phyloP scores from a whole-genome alignment of 2,113 vertebrate species.

The Meles meles region DNA sequence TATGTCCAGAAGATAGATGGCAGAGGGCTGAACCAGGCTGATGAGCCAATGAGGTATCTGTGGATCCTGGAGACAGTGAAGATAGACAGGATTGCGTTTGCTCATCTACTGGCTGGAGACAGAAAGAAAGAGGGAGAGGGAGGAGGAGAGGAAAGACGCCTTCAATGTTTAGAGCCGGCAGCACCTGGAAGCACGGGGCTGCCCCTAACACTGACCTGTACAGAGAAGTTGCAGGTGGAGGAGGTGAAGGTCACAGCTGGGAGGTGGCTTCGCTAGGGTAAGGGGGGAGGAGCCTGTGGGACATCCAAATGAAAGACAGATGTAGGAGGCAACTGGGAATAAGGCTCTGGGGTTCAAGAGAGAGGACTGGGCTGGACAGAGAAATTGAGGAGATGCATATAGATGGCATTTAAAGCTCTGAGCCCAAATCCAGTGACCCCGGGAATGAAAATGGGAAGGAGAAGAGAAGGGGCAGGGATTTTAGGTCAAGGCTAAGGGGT shows the following conservation, averaged over 20 bases:
- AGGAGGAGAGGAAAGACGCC: conserved; percentile 3
- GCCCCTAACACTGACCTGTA: not conserved
- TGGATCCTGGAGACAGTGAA: not conserved
- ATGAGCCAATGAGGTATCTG: not conserved
- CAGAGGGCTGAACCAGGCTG: not conserved
- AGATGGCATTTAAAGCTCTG: not conserved
- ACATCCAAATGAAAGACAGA: not conserved
- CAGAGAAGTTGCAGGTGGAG: not conserved
- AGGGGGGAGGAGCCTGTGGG: not conserved
- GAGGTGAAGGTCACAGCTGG: not conserved
- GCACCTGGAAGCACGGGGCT: not conserved
- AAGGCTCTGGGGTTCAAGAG: not conserved
- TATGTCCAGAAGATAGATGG: not conserved
- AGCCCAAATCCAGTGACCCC: not conserved
- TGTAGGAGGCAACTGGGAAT: not conserved
- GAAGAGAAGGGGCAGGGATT: not conserved
- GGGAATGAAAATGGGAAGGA: not conserved
- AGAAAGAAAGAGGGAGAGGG: not conserved
- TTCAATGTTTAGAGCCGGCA: not conserved
- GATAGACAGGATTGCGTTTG: not conserved
- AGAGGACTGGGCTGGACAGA: not conserved
- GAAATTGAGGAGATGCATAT: not conserved
- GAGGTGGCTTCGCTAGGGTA: not conserved
- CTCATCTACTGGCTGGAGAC: not conserved
- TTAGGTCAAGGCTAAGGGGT: not conserved